Base-by-base conservation (phyloP, 2,797 vertebrate species). In the Astyanax mexicanus region DNA sequence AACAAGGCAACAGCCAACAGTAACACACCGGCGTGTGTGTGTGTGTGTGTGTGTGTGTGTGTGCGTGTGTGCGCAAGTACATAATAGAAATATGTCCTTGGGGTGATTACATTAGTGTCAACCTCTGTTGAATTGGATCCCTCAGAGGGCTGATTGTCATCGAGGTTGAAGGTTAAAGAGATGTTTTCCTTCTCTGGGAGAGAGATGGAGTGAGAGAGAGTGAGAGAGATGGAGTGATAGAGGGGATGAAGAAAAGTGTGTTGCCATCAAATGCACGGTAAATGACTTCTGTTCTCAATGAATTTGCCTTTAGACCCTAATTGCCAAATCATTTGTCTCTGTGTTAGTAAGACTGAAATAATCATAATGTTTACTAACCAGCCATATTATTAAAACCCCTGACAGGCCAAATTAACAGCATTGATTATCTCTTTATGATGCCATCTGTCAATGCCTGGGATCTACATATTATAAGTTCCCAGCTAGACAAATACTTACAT, bases 131-230 rank as follows among this genome's bases (percentile, higher is more conserved):
- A 17, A 38, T 78, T 37, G 11, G 29, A 38, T 32, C 61, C 32
- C 65, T 38, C 55, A 68, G 67, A 2, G 67, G 29, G 51, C 9
- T 55, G 32, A 64, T 47, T 76, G 65, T 72, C 65, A 62, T 60
- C 72, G 35, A 62, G 79, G 79, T 75, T 75, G 80, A 66, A 75
- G 69, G 79, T 79, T 83, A 81, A 81, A 81, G 29, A 65, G 52
- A 38, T 49, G 38, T 69, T 72, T 27, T 52, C 37, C 47, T 52
- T 55, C 29, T 12, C 38, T 17, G n/a, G n/a, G 57, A 61, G 42
- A 38, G 52, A 17, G 13, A 45, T 52, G n/a, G 37, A 42, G 69
- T 37, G 7, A 49, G 9, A 58, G 29, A 32, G 4, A 17, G 23
- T n/a, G 57, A 61, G 42, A 38, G 52, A 17, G 13, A 45, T 52